Percentiles rank a stretch among this genome's conserved stretches.
These are phyloP conservation scores for Craseonycteris thonglongyai DNA, from an alignment of 2,113 vertebrate species.

Conservation along the genomic window DNA sequence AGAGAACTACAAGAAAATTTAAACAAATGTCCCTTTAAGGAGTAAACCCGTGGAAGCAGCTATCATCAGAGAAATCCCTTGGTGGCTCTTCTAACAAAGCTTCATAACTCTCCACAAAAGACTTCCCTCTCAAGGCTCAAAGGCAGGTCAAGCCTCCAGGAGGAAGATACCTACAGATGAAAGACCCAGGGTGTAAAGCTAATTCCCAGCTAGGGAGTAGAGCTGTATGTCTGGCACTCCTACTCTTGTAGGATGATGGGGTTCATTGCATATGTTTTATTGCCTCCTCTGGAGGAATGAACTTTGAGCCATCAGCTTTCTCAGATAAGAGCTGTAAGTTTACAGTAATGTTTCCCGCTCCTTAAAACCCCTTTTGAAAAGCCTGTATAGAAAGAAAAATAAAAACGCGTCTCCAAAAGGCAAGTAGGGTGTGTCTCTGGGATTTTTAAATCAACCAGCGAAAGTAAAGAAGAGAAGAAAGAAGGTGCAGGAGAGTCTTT, in stretches of 20 bases:
- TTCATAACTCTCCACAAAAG: not conserved
- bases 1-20: not conserved
- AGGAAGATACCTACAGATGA: not conserved
- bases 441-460: conserved; percentile 6
- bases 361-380: conserved; percentile 69
- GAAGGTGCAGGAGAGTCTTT: not conserved
- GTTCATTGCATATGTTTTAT: not conserved
- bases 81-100: not conserved
- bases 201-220: not conserved
- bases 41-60: not conserved
- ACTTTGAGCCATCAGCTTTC: conserved; percentile 35
- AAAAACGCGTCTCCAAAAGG: conserved; percentile 66
- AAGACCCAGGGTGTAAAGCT: not conserved
- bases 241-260: not conserved
- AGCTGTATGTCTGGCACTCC: not conserved
- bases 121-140: not conserved
- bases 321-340: conserved; percentile 56
- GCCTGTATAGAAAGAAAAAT: conserved; percentile 63
- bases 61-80: not conserved
- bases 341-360: conserved; percentile 66
- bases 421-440: conserved; percentile 42
- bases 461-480: not conserved
- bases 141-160: not conserved
- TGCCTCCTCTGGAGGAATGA: not conserved
- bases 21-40: not conserved